Conservation (phyloP, 2,113 vertebrate genomes). For the Donacobius atricapilla region DNA sequence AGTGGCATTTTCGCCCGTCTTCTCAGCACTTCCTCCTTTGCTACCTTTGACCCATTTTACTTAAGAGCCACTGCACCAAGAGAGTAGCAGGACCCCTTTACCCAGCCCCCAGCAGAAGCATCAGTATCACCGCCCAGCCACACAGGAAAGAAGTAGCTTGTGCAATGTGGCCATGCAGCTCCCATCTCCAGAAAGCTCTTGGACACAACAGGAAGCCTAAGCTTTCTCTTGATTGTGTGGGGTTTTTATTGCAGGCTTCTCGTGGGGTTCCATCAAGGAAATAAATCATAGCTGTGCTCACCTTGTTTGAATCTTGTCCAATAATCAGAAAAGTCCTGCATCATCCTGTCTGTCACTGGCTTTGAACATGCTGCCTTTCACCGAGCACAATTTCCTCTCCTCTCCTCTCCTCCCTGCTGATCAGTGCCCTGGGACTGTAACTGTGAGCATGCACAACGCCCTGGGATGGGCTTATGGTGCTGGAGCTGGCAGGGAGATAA, state of each 20-base stretch:
- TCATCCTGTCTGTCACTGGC: not conserved
- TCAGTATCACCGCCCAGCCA: accelerated
- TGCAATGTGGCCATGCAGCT: not conserved
- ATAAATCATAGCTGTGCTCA: not conserved
- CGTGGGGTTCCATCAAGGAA: not conserved
- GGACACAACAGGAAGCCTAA: not conserved
- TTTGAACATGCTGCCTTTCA: not conserved
- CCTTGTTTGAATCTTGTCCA: not conserved
- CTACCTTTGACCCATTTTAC: conserved; percentile 5
- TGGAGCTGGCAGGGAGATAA: not conserved
- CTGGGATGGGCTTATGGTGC: not conserved
- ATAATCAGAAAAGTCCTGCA: not conserved
- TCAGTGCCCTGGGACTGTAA: not conserved
- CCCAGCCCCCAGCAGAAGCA: not conserved
- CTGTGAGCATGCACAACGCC: accelerated
- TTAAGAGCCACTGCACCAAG: not conserved
- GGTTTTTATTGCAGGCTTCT: not conserved
- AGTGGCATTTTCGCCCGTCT: not conserved
- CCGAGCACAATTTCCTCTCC: accelerated
- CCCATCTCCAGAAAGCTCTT: not conserved
- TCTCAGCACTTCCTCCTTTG: conserved; percentile 9
- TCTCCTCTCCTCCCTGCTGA: not conserved
- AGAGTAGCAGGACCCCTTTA: not conserved
- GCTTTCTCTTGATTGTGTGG: not conserved
- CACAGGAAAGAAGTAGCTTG: not conserved